Conservation (phyloP, 1,140 invertebrate species). For the Hycleus cichorii region DNA sequence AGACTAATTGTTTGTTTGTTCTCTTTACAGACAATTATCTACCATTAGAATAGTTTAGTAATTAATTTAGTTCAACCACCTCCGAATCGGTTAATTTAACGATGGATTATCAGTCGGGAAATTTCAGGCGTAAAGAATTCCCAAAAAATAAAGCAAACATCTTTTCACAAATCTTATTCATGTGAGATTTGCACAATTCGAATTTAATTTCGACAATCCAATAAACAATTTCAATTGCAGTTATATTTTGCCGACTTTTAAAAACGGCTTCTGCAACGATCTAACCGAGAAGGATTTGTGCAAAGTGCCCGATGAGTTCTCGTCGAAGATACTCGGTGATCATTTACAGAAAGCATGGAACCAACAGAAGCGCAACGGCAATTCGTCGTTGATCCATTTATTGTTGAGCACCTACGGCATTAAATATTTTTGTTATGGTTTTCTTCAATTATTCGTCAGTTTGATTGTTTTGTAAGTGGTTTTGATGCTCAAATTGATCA, state of each 20-base stretch:
- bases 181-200: too few species aligned
- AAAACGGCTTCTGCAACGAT: conserved; percentile 17
- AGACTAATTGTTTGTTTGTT: too few species aligned
- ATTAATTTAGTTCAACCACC: too few species aligned
- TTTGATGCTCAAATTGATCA: conserved; percentile 4
- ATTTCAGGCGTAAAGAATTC: too few species aligned
- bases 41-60: too few species aligned
- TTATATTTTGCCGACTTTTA: conserved; percentile 18
- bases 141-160: too few species aligned
- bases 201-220: too few species aligned
- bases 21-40: too few species aligned
- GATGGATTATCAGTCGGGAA: too few species aligned
- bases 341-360: conserved; percentile 28
- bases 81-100: too few species aligned
- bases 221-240: conserved; percentile 3
- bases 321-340: conserved; percentile 18
- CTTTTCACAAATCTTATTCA: too few species aligned
- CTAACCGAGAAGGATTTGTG: conserved; percentile 40
- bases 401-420: conserved; percentile 49
- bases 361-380: conserved; percentile 24
- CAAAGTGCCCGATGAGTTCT: conserved; percentile 14
- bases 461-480: conserved; percentile 45
- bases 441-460: conserved; percentile 46
- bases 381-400: conserved; percentile 48
- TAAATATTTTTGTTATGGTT: conserved; percentile 44